A percentile compares a stretch with the other conserved stretches of the same genome.
These are phyloP conservation scores for Melospiza georgiana DNA, from an alignment of 2,113 vertebrate species.

Conservation along the genomic window DNA sequence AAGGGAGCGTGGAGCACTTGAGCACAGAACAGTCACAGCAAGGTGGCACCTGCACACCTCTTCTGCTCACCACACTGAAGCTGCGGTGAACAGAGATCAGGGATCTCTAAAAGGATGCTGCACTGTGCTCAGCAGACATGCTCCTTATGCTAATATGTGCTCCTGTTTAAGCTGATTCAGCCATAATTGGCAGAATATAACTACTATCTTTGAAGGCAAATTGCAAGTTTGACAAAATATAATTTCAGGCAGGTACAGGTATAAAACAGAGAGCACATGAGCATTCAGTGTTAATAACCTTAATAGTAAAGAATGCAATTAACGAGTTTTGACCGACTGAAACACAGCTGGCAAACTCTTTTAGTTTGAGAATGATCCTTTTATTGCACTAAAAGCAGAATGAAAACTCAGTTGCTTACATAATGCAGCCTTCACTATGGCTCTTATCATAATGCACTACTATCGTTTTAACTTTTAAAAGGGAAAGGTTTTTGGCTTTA, in stretches of 20 bases:
- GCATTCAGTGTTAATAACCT: neutral
- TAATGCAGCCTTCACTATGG: neutral
- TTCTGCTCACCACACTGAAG: neutral
- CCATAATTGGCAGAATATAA: neutral
- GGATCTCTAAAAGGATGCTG: neutral
- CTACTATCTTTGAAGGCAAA: neutral
- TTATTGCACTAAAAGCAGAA: neutral
- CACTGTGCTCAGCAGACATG: neutral
- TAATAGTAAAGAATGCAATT: neutral
- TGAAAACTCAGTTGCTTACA: neutral
- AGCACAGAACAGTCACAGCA: neutral
- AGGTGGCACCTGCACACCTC: neutral
- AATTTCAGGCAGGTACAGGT: neutral
- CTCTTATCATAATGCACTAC: neutral
- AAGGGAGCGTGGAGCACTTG: neutral
- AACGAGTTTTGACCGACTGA: neutral
- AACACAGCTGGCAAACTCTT: neutral
- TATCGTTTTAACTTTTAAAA: neutral
- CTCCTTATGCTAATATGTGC: neutral
- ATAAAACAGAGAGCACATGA: neutral
- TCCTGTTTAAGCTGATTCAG: neutral
- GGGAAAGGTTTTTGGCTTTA: neutral
- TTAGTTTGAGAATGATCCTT: neutral
- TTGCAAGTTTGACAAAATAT: constrained; percentile 23
- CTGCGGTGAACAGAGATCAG: neutral